Conservation (phyloP, 2,797 vertebrate species). For the Sebastes hubbsi region DNA sequence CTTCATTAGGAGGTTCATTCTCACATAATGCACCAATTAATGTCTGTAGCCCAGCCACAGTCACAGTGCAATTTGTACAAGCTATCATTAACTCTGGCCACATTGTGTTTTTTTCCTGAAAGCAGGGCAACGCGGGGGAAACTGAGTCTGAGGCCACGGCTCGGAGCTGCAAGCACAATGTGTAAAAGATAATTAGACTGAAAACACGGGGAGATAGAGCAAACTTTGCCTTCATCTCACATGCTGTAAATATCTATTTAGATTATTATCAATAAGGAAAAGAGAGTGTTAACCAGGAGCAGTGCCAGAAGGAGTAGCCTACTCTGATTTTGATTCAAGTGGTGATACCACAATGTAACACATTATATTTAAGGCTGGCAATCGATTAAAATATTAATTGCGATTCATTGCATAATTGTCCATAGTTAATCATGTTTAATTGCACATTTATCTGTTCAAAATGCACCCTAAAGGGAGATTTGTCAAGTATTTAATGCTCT, state of each 20-base stretch:
- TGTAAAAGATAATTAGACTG: background rate
- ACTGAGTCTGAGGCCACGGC: background rate
- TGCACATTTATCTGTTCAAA: no score
- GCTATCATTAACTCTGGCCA: conserved; percentile 34
- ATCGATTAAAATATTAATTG: no score
- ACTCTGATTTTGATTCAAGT: background rate
- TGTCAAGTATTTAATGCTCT: no score
- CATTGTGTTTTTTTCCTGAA: conserved; percentile 19
- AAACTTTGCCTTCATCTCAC: background rate
- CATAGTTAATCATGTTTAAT: no score
- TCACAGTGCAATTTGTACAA: conserved; percentile 32
- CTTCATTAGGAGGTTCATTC: conserved; percentile 67
- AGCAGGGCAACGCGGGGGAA: background rate
- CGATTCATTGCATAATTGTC: no score
- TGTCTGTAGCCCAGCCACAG: conserved; percentile 36
- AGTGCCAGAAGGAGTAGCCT: background rate
- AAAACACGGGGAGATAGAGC: background rate
- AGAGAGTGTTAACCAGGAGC: background rate
- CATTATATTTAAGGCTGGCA: no score
- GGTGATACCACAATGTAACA: no score
- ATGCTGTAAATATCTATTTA: background rate
- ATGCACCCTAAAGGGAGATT: no score
- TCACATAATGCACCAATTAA: conserved; percentile 65
- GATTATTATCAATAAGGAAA: background rate
- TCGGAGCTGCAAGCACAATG: background rate